phyloP scores from a whole-genome alignment of 1,140 invertebrate species.

The Heliconius melpomene region DNA sequence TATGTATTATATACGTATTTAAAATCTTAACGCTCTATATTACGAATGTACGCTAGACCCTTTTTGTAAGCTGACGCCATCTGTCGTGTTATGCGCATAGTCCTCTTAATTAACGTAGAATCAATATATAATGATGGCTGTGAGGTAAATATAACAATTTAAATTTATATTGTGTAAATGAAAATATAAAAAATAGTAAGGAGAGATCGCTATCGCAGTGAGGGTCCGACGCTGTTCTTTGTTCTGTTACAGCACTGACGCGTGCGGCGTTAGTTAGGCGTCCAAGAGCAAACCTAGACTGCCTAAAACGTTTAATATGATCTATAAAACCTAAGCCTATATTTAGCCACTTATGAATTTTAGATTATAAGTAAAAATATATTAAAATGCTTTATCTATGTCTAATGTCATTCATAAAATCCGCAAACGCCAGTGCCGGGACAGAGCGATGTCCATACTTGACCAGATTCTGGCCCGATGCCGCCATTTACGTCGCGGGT shows the following conservation, averaged over 20 bases:
- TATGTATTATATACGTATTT: constrained; percentile 79
- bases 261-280: constrained; percentile 36
- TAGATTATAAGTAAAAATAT: constrained; percentile 51
- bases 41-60: constrained; percentile 77
- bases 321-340: constrained; percentile 45
- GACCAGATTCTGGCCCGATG: constrained; percentile 40
- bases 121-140: constrained; percentile 81
- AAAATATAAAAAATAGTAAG: constrained; percentile 68
- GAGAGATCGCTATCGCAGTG: constrained; percentile 58
- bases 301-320: constrained; percentile 41
- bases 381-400: constrained; percentile 48
- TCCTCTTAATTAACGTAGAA: constrained; percentile 80
- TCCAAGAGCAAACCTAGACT: constrained; percentile 47
- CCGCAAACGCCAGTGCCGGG: constrained; percentile 47
- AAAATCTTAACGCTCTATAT: constrained; percentile 73
- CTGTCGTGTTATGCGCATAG: constrained; percentile 75
- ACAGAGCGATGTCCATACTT: constrained; percentile 41
- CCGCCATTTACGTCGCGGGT: constrained; percentile 45
- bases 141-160: constrained; percentile 80
- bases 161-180: constrained; percentile 79
- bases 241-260: constrained; percentile 52
- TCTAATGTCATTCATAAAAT: constrained; percentile 39
- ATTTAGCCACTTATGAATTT: constrained; percentile 55
- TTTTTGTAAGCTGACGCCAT: constrained; percentile 78
- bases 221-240: constrained; percentile 51